Base-by-base conservation (phyloP, 2,113 vertebrate species). In the Sciurus niger region DNA sequence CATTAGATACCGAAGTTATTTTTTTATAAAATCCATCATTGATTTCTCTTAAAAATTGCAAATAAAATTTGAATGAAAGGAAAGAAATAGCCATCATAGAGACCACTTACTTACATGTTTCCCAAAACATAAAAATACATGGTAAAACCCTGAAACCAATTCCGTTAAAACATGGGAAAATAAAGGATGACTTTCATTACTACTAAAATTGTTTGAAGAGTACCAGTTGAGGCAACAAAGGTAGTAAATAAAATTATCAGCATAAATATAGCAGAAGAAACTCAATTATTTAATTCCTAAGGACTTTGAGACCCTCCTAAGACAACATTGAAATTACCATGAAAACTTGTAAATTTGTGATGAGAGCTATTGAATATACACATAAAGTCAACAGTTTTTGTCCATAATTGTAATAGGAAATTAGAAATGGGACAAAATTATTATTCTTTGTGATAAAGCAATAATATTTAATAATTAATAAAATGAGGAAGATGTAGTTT, bases 121-220 rank as follows among this genome's bases (percentile, higher is more conserved):
- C 18, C 88, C 14, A 85, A 92, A 76, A 14, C n/a, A 58, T 58
- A 24, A 73, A 58, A 70, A 92, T 46, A 20, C 40, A 67, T 63
- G 30, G 17, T 65, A 91, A 92, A 93, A 65, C 9, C 3, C 60
- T 58, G 51, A 92, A 94, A 34, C 24, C 43, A 96, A 83, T 55
- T 89, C 32, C 32, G 48, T 65, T 40, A 94, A 86, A 65, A 91
- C 32, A 85, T 25, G 22, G 4, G 74, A 91, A 94, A 70, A 34
- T 51, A 43, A 82, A 7, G 43, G n/a, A 74, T 12, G 74, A 40
- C 37, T 88, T 87, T 53, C 55, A 40, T 79, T 86, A 28, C 58
- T 95, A 14, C 25, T 86, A 82, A 88, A 95, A 82, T 48, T 78
- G 22, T 6, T 25, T 65, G 8, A 32, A 13, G 83, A 92, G n/a